Conservation (phyloP, 2,888 invertebrate genomes). For the Branchipolynoe longqiensis region DNA sequence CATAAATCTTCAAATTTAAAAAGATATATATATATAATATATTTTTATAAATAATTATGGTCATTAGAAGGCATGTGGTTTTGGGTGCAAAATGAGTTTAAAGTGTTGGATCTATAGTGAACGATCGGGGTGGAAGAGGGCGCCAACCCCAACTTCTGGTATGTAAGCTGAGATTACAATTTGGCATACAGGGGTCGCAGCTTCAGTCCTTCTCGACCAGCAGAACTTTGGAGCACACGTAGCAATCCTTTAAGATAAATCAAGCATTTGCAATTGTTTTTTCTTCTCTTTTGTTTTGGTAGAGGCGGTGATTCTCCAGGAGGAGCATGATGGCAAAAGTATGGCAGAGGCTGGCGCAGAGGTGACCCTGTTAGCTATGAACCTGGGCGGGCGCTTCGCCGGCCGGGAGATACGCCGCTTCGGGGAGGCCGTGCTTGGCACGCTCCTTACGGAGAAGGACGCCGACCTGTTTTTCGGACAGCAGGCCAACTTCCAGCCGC, state of each 20-base stretch:
- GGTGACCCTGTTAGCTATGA: conserved; percentile 63
- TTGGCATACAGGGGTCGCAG: too few species aligned
- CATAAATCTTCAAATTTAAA: too few species aligned
- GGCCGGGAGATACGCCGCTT: conserved; percentile 65
- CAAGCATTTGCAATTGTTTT: background rate
- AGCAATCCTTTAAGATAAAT: background rate
- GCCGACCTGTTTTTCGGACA: conserved; percentile 67
- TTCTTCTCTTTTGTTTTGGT: background rate
- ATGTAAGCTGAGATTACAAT: too few species aligned
- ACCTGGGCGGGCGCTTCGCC: conserved; percentile 66
- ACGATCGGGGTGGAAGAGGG: too few species aligned
- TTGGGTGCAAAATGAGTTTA: too few species aligned
- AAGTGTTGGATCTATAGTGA: too few species aligned
- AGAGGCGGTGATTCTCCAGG: background rate
- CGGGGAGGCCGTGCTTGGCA: conserved; percentile 63
- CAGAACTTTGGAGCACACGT: too few species aligned
- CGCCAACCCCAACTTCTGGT: too few species aligned
- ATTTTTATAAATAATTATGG: too few species aligned
- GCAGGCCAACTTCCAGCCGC: conserved; percentile 66
- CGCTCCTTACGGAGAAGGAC: conserved; percentile 63
- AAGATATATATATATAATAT: too few species aligned
- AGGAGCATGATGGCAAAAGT: background rate
- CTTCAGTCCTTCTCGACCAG: too few species aligned
- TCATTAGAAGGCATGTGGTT: too few species aligned
- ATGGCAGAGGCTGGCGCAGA: background rate